Evolutionary conservation across 2,113 vertebrate species (phyloP), one percentile per base, ranked within the genome.

Genomic region (Shinisaurus crocodilurus): DNA sequence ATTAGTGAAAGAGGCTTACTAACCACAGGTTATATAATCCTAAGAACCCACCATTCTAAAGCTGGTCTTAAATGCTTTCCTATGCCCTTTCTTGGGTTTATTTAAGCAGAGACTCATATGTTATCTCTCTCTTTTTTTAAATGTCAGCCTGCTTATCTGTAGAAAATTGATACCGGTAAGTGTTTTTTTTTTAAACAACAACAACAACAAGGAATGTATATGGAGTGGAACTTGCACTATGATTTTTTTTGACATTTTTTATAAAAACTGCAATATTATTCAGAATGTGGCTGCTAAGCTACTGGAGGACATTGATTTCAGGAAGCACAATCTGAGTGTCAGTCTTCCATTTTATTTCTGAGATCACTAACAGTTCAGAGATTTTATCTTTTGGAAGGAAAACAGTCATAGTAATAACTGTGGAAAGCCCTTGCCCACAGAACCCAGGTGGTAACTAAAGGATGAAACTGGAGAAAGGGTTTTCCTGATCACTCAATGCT

Each of bases 231-330:
- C 65, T 18, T 69, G 32, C 27, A 85, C 40, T 85, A 34, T 45
- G 79, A 45, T 94, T 92, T 94, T 16, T 74, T 90, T 85, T 95
- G 93, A 92, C 80, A 88, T 94, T 95, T 93, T 90, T 87, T 63
- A 83, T 93, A 3, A 37, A 82, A 43, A 40, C 3, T 60, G 10
- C 27, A 79, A 83, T 69, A 23, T 69, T 69, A 69, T 69, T 69
- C n/a, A 74, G n/a, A 74, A 74, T 20, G n/a, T 74, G 15, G n/a
- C 72, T 74, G n/a, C 18, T n/a, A 1, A 74, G n/a, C 16, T 0
- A 20, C 15, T 40, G n/a, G n/a, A 37, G 34, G 70, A 37, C 70
- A n/a, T 74, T 74, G 70, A 74, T 37, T 74, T n/a, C 34, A 74
- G 70, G 32, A 74, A 74, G 72, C 34, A 15, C 40, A 16, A 70